A percentile compares a stretch with the other conserved stretches of the same genome.
Conservation (phyloP, 2,113 vertebrate genomes). For the Equus quagga region DNA sequence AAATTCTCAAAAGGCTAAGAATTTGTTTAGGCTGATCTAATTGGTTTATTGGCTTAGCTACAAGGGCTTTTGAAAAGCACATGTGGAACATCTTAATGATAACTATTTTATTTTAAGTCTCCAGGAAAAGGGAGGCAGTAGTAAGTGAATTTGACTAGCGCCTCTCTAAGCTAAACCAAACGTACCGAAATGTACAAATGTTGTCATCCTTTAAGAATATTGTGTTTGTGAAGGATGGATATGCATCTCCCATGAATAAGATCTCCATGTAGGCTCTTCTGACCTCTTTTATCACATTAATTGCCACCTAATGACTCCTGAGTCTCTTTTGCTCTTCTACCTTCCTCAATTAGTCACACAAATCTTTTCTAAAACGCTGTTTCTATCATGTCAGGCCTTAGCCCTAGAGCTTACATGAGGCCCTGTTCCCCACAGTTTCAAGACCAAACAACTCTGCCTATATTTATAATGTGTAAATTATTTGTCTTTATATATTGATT, state of each 20-base stretch:
- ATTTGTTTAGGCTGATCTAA: conserved; percentile 59
- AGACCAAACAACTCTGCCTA: not conserved
- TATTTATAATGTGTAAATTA: not conserved
- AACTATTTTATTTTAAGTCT: not conserved
- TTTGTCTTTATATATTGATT: not conserved
- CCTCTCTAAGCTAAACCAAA: not conserved
- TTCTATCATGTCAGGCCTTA: not conserved
- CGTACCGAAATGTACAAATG: not conserved
- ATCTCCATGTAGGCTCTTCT: not conserved
- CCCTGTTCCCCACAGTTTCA: not conserved
- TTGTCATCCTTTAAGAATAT: not conserved
- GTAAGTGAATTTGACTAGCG: not conserved
- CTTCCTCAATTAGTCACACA: not conserved
- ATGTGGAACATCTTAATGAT: conserved; percentile 59
- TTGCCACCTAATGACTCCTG: not conserved
- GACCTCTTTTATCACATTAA: not conserved
- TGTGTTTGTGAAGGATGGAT: not conserved
- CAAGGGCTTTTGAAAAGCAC: conserved; percentile 50
- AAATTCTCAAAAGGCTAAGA: conserved; percentile 71
- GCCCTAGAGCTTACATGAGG: no score
- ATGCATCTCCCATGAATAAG: fast-evolving
- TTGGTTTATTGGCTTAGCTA: conserved; percentile 76
- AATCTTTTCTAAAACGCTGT: not conserved
- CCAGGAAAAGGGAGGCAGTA: not conserved
- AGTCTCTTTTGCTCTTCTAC: not conserved